Evolutionary conservation across 1,140 invertebrate genomes (phyloP).

Genomic region (Lepidurus packardi): DNA sequence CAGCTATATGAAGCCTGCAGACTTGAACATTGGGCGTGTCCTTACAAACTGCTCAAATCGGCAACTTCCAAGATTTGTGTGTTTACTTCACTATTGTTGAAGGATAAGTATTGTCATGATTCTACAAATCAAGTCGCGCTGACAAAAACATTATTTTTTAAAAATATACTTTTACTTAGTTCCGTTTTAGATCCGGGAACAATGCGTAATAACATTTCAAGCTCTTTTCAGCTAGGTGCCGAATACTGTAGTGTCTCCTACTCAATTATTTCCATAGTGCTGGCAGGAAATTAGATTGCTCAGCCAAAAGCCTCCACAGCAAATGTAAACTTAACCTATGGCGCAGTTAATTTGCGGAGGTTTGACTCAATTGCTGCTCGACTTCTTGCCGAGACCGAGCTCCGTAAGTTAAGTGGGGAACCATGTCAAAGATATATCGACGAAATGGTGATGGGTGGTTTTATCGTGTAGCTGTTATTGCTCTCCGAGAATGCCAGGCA

Average conservation of each 20-base stretch:
- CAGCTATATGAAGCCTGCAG: neutral
- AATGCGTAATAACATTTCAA: no score
- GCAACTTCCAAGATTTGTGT: neutral
- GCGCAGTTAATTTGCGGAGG: no score
- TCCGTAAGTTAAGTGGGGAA: neutral
- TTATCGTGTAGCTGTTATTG: neutral
- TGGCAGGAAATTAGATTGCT: neutral
- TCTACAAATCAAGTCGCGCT: neutral
- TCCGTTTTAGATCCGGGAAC: no score
- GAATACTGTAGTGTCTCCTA: neutral
- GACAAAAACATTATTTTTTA: neutral
- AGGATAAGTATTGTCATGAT: neutral
- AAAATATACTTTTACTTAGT: no score
- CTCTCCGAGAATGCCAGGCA: no score
- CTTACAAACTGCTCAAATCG: conserved; percentile 16
- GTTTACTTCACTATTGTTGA: neutral
- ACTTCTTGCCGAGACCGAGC: neutral
- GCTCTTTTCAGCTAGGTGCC: neutral
- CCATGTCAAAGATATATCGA: neutral
- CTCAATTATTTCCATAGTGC: conserved; percentile 3
- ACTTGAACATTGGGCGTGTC: neutral
- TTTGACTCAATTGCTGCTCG: neutral
- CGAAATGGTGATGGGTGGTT: neutral
- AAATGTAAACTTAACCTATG: no score
- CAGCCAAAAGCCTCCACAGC: no score